phyloP scores from a whole-genome alignment of 1,140 invertebrate genomes.

The Diachasmimorpha longicaudata region DNA sequence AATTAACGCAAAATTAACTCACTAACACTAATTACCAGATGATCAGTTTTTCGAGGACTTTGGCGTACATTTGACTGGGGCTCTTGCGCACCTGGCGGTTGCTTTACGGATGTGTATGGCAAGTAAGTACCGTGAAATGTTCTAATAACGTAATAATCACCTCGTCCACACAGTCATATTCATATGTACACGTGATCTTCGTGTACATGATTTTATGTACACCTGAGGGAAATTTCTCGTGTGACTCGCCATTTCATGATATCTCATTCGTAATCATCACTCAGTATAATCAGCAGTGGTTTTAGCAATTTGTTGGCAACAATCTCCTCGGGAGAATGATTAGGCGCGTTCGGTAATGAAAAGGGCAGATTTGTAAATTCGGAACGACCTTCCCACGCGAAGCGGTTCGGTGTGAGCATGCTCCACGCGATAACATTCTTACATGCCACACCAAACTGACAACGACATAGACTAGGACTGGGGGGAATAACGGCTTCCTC shows the following conservation, averaged over 20 bases:
- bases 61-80: conserved; percentile 44
- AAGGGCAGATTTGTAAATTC: not conserved
- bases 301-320: not conserved
- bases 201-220: too few species aligned
- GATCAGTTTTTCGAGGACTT: conserved; percentile 48
- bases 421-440: not conserved
- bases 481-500: not conserved
- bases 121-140: conserved; percentile 63
- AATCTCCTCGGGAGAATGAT: not conserved
- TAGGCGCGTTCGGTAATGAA: not conserved
- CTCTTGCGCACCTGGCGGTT: conserved; percentile 65
- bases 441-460: not conserved
- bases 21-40: conserved; percentile 51
- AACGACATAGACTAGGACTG: not conserved
- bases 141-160: conserved; percentile 24
- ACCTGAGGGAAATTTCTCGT: not conserved
- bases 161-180: not conserved
- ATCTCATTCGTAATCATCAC: not conserved
- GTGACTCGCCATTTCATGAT: too few species aligned
- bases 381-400: not conserved
- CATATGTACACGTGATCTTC: not conserved
- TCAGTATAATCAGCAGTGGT: not conserved
- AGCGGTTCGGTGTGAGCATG: not conserved
- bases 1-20: conserved; percentile 19
- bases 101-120: conserved; percentile 68